phyloP scores from a whole-genome alignment of 2,113 vertebrate genomes.

The Entosphenus tridentatus region DNA sequence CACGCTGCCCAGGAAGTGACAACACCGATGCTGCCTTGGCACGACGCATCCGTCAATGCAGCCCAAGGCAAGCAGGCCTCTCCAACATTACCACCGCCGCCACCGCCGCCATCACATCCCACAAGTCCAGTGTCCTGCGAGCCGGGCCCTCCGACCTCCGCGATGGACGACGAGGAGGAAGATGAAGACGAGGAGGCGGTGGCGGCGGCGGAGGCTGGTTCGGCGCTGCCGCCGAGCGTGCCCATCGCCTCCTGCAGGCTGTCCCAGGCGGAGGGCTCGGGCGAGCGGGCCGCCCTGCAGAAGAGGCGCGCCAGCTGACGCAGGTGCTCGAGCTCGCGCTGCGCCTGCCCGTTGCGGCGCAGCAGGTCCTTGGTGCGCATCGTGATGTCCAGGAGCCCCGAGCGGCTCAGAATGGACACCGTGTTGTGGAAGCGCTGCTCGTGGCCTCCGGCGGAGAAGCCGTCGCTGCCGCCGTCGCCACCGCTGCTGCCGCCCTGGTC shows the following conservation, averaged over 20 bases:
- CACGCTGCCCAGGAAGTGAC: no score
- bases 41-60: no score
- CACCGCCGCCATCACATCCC: no score
- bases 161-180: no score
- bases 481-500: neutral
- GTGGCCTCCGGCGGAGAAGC: constrained; percentile 8
- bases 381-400: constrained; percentile 26
- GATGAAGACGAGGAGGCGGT: no score
- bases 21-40: no score
- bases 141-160: no score
- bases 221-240: no score
- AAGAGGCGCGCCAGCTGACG: constrained; percentile 23
- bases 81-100: no score
- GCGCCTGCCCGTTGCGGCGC: constrained; percentile 18
- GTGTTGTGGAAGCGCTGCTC: constrained; percentile 26
- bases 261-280: constrained; percentile 13
- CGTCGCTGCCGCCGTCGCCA: neutral
- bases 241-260: constrained; percentile 18
- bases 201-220: no score
- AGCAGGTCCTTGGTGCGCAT: constrained; percentile 26
- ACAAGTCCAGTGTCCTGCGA: no score
- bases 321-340: constrained; percentile 21
- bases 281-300: constrained; percentile 14
- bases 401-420: constrained; percentile 22
- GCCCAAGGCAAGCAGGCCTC: no score